Evolutionary conservation across 2,888 invertebrate genomes (phyloP), one percentile per base, ranked within the genome.

Genomic region (Xestia rhomboidea): DNA sequence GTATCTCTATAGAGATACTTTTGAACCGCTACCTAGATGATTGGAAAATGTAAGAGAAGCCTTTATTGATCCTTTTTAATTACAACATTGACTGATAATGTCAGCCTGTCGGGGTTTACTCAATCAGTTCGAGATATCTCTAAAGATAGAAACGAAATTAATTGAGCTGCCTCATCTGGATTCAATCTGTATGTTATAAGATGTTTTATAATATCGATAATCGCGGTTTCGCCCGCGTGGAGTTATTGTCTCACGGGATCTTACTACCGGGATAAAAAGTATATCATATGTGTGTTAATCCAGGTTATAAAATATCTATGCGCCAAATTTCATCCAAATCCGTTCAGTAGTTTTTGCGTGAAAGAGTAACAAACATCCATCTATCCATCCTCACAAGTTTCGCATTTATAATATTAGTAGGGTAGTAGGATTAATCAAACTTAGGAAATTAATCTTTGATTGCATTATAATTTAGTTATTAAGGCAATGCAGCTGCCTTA

Each of bases 11-110:
- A 10, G 38, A 30, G 38, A 46, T 38, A 44, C 34, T 73, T 63
- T 41, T 3, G 41, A 67, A 60, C n/a, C n/a, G n/a, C 30, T 57
- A n/a, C 10, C 44, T 41, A 30, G 38, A 34, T 38, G 2, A 64
- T 57, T 78, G 27, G 64, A 49, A 41, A 74, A 51, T 49, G n/a
- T 51, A 38, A 60, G 8, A 46, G 51, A 66, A 49, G 46, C 44
- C 49, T 21, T 21, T 81, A 79, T 81, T 81, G 27, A 74, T 66
- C 57, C 34, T 51, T 51, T 64, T 64, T 73, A 73, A 73, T 79
- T 81, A 64, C 34, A 68, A 62, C 18, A 57, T 27, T 64, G 77
- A 64, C 10, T 68, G 81, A 81, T 64, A 81, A 34, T 63, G 81
- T 46, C 73, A 49, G 27, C 30, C 54, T 46, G 73, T 54, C 38